Evolutionary conservation across 2,888 invertebrate genomes (phyloP), one percentile per base, ranked within the genome.

Genomic region (Athrips mouffetella): DNA sequence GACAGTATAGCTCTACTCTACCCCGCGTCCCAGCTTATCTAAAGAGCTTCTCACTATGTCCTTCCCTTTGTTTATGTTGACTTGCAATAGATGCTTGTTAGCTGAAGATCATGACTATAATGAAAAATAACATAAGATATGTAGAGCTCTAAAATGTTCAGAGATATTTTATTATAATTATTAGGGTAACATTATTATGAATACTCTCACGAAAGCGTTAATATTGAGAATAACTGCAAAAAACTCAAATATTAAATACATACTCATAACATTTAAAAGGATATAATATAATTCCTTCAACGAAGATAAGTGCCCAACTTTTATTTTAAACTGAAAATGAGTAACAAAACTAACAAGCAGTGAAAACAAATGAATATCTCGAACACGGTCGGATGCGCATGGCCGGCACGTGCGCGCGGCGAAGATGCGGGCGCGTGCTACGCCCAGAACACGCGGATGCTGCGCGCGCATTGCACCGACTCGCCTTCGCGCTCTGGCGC

Each of bases 401-500:
- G 42, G 52, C 45, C 16, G 49, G 47, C 51, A 39, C 27, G 42
- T 45, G 30, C 3, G 27, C 5, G 47, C 47, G 39, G 46, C 55
- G 51, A 52, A 60, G 67, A 81, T 85, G 87, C 73, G 76, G 57
- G 76, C 73, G 64, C 74, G 63, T 65, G 63, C 41, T 47, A 46
- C 60, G 63, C 65, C 67, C 64, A 52, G 62, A 62, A 47, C 81
- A 82, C 50, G 80, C 79, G 61, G 90, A 91, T 41, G 90, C 91
- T 8, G 90, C 90, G 57, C 90, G 91, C 50, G 85, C 93, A 59
- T 82, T 94, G 53, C 93, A 93, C 65, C 89, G 92, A 49, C 90
- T 94, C 27, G 94, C 94, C 30, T 93, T 94, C 67, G 93, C 93
- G 23, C 87, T 94, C 52, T 94, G 93, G 93, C 91, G 93, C 60